Base-by-base conservation (phyloP, 2,797 vertebrate genomes). In the Lacerta agilis region DNA sequence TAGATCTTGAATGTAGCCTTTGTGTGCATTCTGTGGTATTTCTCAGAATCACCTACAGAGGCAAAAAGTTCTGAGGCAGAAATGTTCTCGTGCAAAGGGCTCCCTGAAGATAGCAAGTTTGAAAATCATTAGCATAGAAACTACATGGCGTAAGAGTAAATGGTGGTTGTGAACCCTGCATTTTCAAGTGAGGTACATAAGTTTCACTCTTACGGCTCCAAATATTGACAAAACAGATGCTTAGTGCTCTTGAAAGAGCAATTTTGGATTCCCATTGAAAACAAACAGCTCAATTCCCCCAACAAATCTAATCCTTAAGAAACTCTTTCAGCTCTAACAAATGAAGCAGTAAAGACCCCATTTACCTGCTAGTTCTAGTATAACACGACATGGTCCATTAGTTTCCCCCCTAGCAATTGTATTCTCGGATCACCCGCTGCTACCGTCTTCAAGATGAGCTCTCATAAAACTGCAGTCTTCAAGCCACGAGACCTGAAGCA, bases 321-420 rank as follows among this genome's bases (percentile, higher is more conserved):
- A 69, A 10, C 0, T 7, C 49, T 87, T 87, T 88, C 67, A 85
- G 81, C 82, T n/a, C 10, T 0, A 79, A 0, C 49, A 71, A 88
- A 89, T 66, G 83, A 91, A 2, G 11, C 78, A 78, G 86, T 80
- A 90, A 58, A 58, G 58, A 5, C 38, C n/a, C 33, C 23, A 61
- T 86, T 78, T 88, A 85, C 43, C 15, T 64, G 77, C 38, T 82
- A 86, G 43, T 71, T 88, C 8, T 55, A 71, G 0, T 55, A 55
- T 87, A 85, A 77, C 61, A 45, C 78, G 83, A 89, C 45, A 79
- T 36, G 0, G 38, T 15, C 29, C 73, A 45, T 23, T 73, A 76
- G 77, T 27, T 85, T 83, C 2, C 41, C 23, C 25, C 20, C 78
- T 71, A 72, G 66, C 77, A 80, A 80, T 23, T 80, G 45, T 86